phyloP scores from a whole-genome alignment of 2,113 vertebrate genomes.

The Glareola pratincola region DNA sequence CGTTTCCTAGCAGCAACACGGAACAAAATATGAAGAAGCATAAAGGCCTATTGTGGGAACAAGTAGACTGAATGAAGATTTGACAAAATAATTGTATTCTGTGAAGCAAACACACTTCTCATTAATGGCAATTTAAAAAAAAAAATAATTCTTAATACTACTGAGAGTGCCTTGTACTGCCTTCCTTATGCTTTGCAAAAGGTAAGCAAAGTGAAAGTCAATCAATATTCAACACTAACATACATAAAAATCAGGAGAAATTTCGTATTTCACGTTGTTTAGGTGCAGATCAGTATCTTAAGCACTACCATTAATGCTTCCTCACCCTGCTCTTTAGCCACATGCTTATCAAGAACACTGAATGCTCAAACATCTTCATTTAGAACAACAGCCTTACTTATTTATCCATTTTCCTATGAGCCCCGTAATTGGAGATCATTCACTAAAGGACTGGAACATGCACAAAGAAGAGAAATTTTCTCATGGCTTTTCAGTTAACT shows the following conservation, averaged over 20 bases:
- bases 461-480: not conserved
- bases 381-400: not conserved
- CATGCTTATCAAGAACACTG: not conserved
- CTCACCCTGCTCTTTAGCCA: not conserved
- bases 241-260: not conserved
- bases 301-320: not conserved
- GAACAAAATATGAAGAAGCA: not conserved
- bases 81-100: conserved; percentile 25
- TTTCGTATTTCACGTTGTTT: not conserved
- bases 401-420: not conserved
- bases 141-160: not conserved
- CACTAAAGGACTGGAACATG: not conserved
- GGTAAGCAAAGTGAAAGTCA: not conserved
- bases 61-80: not conserved
- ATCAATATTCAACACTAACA: not conserved
- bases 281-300: not conserved
- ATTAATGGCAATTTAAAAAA: conserved; percentile 12
- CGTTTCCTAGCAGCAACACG: conserved; percentile 49
- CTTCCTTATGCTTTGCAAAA: not conserved
- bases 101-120: conserved; percentile 29
- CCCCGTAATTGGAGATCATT: not conserved
- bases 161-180: not conserved
- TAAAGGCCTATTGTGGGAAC: conserved; percentile 1
- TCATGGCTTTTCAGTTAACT: not conserved
- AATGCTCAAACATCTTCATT: not conserved